phyloP scores from a whole-genome alignment of 2,888 invertebrate species.

The Chaetoderma sp. region DNA sequence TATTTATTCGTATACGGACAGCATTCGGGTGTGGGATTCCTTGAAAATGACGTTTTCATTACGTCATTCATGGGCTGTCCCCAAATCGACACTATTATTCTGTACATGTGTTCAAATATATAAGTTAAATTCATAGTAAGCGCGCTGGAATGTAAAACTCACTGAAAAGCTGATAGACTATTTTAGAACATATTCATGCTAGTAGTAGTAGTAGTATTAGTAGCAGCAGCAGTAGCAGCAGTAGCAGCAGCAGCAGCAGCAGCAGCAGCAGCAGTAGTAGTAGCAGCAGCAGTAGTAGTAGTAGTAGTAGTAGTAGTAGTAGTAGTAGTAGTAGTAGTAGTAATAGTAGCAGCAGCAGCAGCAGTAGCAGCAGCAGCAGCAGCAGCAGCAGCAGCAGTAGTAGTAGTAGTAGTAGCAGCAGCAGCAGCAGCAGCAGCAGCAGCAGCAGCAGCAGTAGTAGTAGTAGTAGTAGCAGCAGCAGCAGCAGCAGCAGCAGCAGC shows the following conservation, averaged over 20 bases:
- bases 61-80: no score
- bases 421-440: constrained; percentile 18
- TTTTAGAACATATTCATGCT: no score
- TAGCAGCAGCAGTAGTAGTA: constrained; percentile 16
- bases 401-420: constrained; percentile 16
- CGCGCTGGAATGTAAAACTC: no score
- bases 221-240: constrained; percentile 17
- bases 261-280: constrained; percentile 17
- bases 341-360: constrained; percentile 14
- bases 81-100: no score
- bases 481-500: constrained; percentile 19
- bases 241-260: constrained; percentile 17
- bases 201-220: no score
- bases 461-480: constrained; percentile 15
- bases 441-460: constrained; percentile 17
- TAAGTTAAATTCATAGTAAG: no score
- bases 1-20: no score
- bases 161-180: no score
- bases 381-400: constrained; percentile 17
- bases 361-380: constrained; percentile 17
- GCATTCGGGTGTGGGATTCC: no score
- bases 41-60: no score
- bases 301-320: constrained; percentile 10
- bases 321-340: constrained; percentile 7
- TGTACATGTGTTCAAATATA: no score